Conservation (phyloP, 1,140 invertebrate species). For the Plectrocnemia conspersa region DNA sequence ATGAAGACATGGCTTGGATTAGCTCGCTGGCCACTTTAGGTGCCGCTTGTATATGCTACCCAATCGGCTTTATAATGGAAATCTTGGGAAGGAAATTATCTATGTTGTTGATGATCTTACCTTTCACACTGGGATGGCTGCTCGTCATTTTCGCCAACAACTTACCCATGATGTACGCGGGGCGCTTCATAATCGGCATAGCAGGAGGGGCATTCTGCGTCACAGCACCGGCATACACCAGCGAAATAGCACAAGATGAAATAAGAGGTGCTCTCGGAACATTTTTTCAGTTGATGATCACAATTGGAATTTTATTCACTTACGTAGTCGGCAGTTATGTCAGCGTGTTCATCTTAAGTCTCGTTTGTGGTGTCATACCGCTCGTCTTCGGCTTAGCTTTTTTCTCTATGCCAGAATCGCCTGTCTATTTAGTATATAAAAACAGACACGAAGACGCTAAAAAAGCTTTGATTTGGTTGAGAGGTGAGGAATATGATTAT, state of each 20-base stretch:
- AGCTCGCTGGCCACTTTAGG: constrained; percentile 67
- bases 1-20: constrained; percentile 64
- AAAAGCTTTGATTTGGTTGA: constrained; percentile 58
- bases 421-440: constrained; percentile 56
- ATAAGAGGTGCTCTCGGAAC: constrained; percentile 75
- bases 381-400: constrained; percentile 62
- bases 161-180: constrained; percentile 63
- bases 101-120: constrained; percentile 65
- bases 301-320: constrained; percentile 65
- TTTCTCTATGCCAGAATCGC: constrained; percentile 77
- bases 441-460: constrained; percentile 56
- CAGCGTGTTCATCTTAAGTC: constrained; percentile 57
- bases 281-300: constrained; percentile 73
- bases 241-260: constrained; percentile 73
- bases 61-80: constrained; percentile 70
- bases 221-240: constrained; percentile 73
- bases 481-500: constrained; percentile 62
- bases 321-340: constrained; percentile 62
- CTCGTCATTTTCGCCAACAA: constrained; percentile 65
- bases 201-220: constrained; percentile 71
- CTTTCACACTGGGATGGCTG: constrained; percentile 71
- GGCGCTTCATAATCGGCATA: constrained; percentile 70
- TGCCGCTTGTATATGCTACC: constrained; percentile 64
- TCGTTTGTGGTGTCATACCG: constrained; percentile 63
- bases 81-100: constrained; percentile 68